Conservation (phyloP, 2,888 invertebrate species). For the Pachycephus smyrnensis region DNA sequence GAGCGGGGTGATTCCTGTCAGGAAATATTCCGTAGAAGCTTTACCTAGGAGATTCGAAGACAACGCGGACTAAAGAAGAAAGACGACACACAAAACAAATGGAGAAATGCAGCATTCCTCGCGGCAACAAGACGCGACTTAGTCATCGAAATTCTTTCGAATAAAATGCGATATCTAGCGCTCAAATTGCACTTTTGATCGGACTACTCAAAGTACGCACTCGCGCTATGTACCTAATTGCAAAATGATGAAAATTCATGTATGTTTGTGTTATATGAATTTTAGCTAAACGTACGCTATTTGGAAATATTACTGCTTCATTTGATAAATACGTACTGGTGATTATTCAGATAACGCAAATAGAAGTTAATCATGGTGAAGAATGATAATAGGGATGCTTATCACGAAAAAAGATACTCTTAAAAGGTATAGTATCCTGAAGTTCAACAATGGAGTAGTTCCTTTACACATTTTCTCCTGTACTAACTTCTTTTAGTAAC, state of each 20-base stretch:
- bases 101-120: neutral
- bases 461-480: neutral
- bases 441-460: too few relatives aligned
- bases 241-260: constrained; percentile 3
- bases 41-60: neutral
- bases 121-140: neutral
- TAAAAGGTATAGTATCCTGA: too few relatives aligned
- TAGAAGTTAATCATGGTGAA: neutral
- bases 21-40: neutral
- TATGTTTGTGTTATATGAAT: neutral
- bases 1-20: neutral
- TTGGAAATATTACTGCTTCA: neutral
- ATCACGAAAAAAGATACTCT: neutral
- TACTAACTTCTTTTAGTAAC: neutral
- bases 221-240: neutral
- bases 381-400: neutral
- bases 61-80: neutral
- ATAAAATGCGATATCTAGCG: neutral
- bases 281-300: neutral
- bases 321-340: neutral
- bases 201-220: neutral
- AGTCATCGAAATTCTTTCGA: neutral
- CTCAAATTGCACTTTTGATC: neutral
- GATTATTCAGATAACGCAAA: neutral
- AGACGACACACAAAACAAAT: neutral